Evolutionary conservation across 2,113 vertebrate genomes (phyloP), one percentile per base, ranked within the genome.

Genomic region (Channa maculata): DNA sequence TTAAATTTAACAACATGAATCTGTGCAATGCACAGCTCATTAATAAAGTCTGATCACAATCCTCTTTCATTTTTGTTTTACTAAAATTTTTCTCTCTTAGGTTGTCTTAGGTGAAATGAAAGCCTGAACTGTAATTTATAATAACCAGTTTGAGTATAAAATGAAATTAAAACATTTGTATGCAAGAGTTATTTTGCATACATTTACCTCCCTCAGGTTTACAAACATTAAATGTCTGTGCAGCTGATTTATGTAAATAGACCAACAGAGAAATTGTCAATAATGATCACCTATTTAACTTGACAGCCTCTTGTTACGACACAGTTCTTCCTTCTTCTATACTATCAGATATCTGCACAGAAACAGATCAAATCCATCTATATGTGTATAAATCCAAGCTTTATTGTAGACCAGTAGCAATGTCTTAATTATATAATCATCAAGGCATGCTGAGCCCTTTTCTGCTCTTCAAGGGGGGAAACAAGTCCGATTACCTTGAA

Each of bases 401-500:
- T 71, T 75, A 6, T 72, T 36, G 71, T 49, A 5, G n/a, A 8
- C 63, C 10, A 65, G 80, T 36, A 68, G 68, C 2, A 36, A 41
- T 3, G 43, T 70, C 64, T 72, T 82, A 52, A 75, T 85, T 80
- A 34, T 44, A 62, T 77, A 61, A 76, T 67, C 34, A 79, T 59
- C 49, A 76, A 60, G 14, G 63, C 75, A 43, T 4, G 6, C 67
- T 58, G 59, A 80, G 54, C 37, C 39, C 15, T 15, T 59, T 53
- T 75, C 33, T 77, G 76, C 45, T 79, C 46, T 69, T 58, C 50
- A 54, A 44, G 13, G 34, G 71, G 64, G 50, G 71, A 80, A 77
- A 79, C 65, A 69, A 71, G 66, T 67, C 61, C 58, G 83, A 82
- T 91, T 88, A 90, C 72, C 67, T 55, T 69, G 43, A 64, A 68